phyloP scores from a whole-genome alignment of 2,797 vertebrate genomes.

The Scleropages formosus region DNA sequence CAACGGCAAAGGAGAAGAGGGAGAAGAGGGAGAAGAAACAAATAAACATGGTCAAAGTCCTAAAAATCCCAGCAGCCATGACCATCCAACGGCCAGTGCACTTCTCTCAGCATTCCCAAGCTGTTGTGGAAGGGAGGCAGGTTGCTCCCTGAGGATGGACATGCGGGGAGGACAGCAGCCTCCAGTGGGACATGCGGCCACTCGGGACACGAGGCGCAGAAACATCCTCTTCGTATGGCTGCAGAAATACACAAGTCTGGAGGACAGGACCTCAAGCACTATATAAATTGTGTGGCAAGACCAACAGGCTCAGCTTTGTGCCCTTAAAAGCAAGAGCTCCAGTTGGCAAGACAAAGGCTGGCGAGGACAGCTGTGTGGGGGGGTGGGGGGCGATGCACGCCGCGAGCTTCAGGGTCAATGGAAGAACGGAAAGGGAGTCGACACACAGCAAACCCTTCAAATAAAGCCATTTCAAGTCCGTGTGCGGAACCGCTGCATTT shows the following conservation, averaged over 20 bases:
- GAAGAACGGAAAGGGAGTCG: not conserved
- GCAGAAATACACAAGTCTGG: not conserved
- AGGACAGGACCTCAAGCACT: slow-evolving; percentile 4
- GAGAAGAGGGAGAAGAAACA: slow-evolving; percentile 56
- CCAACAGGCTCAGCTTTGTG: slow-evolving; percentile 18
- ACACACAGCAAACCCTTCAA: not conserved
- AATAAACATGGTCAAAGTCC: not conserved
- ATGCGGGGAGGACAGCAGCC: slow-evolving; percentile 11
- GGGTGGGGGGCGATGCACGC: not conserved
- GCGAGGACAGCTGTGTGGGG: slow-evolving; percentile 9
- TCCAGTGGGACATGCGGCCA: slow-evolving; percentile 26
- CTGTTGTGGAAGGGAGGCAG: not conserved
- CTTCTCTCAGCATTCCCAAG: slow-evolving; percentile 28
- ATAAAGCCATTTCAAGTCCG: not conserved
- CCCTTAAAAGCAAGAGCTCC: slow-evolving; percentile 18
- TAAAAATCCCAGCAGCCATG: slow-evolving; percentile 41
- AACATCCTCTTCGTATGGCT: not conserved
- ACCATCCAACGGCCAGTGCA: slow-evolving; percentile 23
- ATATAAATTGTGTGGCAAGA: slow-evolving; percentile 10
- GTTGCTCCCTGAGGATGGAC: not conserved
- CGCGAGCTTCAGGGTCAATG: not conserved
- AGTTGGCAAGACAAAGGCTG: slow-evolving; percentile 21
- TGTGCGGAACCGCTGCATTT: not conserved
- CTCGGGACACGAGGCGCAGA: slow-evolving; percentile 17
- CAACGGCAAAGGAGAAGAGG: slow-evolving; percentile 69